Base-by-base conservation (phyloP, 2,888 invertebrate genomes). In the Rhamnusium bicolor region DNA sequence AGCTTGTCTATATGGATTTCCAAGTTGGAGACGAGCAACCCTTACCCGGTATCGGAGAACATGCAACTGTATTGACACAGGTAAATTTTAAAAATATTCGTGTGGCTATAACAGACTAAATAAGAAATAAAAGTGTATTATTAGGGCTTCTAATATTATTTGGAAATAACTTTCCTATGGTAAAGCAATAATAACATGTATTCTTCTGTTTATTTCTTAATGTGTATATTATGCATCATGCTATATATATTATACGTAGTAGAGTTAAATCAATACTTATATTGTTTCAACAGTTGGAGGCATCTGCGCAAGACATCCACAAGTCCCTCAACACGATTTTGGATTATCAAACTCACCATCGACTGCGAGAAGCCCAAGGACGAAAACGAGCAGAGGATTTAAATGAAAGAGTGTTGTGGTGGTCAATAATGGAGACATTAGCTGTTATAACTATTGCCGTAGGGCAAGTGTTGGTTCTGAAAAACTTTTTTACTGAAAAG, bases 1-100 rank as follows among this genome's bases (percentile, higher is more conserved):
- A 99, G 89, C 92, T 98, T 79, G 97, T 99, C 21, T 99, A 99
- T 88, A 96, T 99, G 94, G 98, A 98, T 88, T 94, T 99, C 84
- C 96, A 97, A 92, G 96, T 97, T 27, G 98, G 98, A 2, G 97
- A 98, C 16, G 97, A 98, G 87, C 91, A 92, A 58, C 92, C 95
- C 0, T 88, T 96, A 21, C 96, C 96, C 12, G 96, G 96, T 14
- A 89, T 96, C 69, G 95, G 95, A 40, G 82, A 82, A 49, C 97
- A 97, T 87, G 93, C 94, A 7, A 97, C 98, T 62, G 98, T 96
- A 14, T 92, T 98, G 89, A 98, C 98, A 73, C 96, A 96, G 92
- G 95, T 95, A 89, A 75, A 14, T 61, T 24, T n/a, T n/a, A n/a
- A n/a, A n/a, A n/a, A n/a, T n/a, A n/a, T n/a, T n/a, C n/a, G n/a